Evolutionary conservation across 2,888 invertebrate species (phyloP).

Genomic region (Magallana nippona): DNA sequence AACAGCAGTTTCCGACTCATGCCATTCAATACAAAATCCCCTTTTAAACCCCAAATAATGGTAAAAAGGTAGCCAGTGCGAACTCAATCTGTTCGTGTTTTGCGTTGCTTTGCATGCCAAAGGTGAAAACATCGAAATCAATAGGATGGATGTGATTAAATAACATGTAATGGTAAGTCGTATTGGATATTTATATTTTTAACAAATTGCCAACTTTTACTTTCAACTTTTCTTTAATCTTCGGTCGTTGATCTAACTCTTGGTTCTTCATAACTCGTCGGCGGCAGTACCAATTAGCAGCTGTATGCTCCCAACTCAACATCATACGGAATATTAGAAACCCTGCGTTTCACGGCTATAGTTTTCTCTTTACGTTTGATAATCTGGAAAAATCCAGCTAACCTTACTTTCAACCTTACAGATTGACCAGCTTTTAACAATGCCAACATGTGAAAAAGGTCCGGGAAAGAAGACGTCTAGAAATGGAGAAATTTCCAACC

Average conservation of each 20-base stretch:
- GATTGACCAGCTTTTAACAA: neutral
- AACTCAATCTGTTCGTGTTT: slow-evolving; percentile 29
- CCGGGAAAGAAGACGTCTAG: neutral
- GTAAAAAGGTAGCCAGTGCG: slow-evolving; percentile 11
- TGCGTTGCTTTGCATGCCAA: slow-evolving; percentile 16
- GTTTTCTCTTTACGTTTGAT: neutral
- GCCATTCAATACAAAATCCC: neutral
- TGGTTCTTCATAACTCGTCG: neutral
- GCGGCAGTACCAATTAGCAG: neutral
- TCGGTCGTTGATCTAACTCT: slow-evolving; percentile 21
- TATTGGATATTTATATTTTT: slow-evolving; percentile 17
- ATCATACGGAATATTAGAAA: no score
- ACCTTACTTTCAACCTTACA: neutral
- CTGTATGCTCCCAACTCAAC: neutral
- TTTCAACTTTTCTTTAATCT: slow-evolving; percentile 8
- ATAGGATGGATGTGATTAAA: slow-evolving; percentile 37
- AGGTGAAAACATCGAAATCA: slow-evolving; percentile 32
- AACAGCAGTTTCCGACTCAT: neutral
- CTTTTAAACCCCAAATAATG: neutral
- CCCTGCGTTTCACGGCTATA: neutral
- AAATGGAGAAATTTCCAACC: slow-evolving; percentile 8
- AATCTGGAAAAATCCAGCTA: neutral
- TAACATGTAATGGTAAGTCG: slow-evolving; percentile 24
- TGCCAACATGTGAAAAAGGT: slow-evolving; percentile 3
- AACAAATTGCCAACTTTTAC: slow-evolving; percentile 23